Percentiles rank a stretch among this genome's conserved stretches.
Evolutionary conservation across 2,888 invertebrate species (phyloP).

Genomic region (Gasteruption jaculator): DNA sequence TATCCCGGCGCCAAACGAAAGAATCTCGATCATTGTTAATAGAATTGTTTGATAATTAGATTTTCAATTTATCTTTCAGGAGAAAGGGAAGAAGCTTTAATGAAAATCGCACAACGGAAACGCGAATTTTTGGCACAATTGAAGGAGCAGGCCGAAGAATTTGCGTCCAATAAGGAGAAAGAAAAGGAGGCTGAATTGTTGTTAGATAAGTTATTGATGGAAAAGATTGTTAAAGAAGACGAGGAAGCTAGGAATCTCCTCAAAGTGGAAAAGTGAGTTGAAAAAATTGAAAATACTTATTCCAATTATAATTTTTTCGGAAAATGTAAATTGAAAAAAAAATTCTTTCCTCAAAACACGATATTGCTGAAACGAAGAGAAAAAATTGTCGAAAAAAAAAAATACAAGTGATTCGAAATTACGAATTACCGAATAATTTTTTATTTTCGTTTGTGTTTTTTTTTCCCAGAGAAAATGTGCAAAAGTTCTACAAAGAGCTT

Average conservation of each 20-base stretch:
- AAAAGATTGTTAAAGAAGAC: constrained; percentile 29
- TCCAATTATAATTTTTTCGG: too few relatives aligned
- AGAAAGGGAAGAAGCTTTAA: constrained; percentile 31
- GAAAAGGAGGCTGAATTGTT: constrained; percentile 34
- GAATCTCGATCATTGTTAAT: background rate
- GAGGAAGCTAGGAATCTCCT: constrained; percentile 31
- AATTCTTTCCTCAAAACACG: too few relatives aligned
- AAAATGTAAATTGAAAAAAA: too few relatives aligned
- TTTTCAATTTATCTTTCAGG: constrained; percentile 18
- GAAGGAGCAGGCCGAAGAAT: constrained; percentile 40
- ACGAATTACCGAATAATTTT: too few relatives aligned
- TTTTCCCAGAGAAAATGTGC: constrained; percentile 55
- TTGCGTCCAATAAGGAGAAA: constrained; percentile 31
- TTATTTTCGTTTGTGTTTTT: constrained; percentile 27
- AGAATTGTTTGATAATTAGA: background rate
- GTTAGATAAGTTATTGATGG: constrained; percentile 34
- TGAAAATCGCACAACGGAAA: constrained; percentile 32
- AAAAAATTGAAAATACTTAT: too few relatives aligned
- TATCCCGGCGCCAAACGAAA: background rate
- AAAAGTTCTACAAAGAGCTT: constrained; percentile 63
- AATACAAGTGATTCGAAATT: too few relatives aligned
- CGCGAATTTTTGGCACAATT: constrained; percentile 33
- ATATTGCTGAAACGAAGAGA: too few relatives aligned
- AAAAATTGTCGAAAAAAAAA: too few relatives aligned
- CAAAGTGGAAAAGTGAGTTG: constrained; percentile 31